Conservation (phyloP, 2,888 invertebrate species). For the Lordiphosa andalusiaca region DNA sequence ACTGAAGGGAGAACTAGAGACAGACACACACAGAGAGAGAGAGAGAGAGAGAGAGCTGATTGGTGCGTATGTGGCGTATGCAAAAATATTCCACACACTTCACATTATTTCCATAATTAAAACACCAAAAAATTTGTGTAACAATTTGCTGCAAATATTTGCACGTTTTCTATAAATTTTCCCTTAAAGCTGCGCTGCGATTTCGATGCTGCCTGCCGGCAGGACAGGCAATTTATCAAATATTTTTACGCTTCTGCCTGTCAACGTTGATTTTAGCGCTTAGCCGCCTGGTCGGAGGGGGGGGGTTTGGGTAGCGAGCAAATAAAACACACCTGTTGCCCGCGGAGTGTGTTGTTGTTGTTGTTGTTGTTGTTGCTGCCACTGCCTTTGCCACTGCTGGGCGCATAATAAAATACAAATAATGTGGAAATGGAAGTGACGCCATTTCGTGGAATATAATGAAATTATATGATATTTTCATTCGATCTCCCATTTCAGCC, state of each 20-base stretch:
- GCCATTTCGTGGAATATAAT: neutral
- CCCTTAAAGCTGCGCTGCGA: neutral
- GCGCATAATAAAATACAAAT: conserved; percentile 41
- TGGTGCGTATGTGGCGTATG: conserved; percentile 64
- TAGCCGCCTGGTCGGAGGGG: conserved; percentile 24
- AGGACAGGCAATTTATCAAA: conserved; percentile 58
- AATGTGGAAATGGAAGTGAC: conserved; percentile 6
- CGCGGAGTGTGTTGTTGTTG: too few relatives aligned
- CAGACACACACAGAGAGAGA: too few relatives aligned
- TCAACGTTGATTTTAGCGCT: conserved; percentile 70
- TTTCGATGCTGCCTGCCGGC: conserved; percentile 2
- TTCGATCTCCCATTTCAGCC: neutral
- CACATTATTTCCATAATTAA: too few relatives aligned
- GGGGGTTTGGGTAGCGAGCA: conserved; percentile 24
- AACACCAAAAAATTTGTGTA: too few relatives aligned
- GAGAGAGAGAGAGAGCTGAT: conserved; percentile 1
- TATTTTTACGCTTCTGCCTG: conserved; percentile 55
- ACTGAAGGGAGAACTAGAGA: conserved; percentile 14
- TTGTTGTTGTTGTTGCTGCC: too few relatives aligned
- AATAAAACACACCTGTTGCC: conserved; percentile 71
- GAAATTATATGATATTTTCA: neutral
- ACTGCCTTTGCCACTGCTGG: conserved; percentile 1
- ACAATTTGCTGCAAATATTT: too few relatives aligned
- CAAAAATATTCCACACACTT: conserved; percentile 34
- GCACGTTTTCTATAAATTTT: too few relatives aligned